phyloP scores from a whole-genome alignment of 2,113 vertebrate species.

The Spheniscus mendiculus region DNA sequence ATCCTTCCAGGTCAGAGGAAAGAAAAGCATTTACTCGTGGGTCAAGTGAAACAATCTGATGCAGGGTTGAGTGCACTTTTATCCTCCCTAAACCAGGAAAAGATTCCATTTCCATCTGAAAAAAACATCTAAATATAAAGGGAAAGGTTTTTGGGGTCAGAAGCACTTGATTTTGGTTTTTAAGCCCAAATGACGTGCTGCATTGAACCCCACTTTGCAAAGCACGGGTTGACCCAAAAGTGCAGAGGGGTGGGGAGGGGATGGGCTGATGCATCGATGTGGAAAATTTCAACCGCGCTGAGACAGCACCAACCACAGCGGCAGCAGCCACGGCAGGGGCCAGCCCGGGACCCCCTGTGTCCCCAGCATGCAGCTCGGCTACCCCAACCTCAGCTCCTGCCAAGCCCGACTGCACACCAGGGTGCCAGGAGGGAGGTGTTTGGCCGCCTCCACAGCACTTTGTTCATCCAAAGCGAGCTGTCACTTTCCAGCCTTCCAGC shows the following conservation, averaged over 20 bases:
- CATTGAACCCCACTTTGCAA: not conserved
- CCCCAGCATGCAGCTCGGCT: rapidly evolving
- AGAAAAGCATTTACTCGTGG: conserved; percentile 27
- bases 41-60: conserved; percentile 43
- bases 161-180: not conserved
- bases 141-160: not conserved
- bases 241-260: not conserved
- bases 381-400: not conserved
- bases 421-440: not conserved
- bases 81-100: not conserved
- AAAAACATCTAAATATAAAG: conserved; percentile 10
- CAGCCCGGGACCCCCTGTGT: rapidly evolving
- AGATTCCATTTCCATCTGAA: not conserved
- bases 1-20: conserved; percentile 60
- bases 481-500: not conserved
- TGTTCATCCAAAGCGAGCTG: not conserved
- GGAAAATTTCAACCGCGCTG: not conserved
- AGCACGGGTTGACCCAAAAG: not conserved
- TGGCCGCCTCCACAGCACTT: not conserved
- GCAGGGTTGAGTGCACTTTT: conserved; percentile 2
- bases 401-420: rapidly evolving
- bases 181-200: not conserved
- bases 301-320: not conserved
- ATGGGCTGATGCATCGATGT: not conserved
- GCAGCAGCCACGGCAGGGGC: not conserved